Evolutionary conservation across 2,888 invertebrate genomes (phyloP).

Genomic region (Eledona agricola): DNA sequence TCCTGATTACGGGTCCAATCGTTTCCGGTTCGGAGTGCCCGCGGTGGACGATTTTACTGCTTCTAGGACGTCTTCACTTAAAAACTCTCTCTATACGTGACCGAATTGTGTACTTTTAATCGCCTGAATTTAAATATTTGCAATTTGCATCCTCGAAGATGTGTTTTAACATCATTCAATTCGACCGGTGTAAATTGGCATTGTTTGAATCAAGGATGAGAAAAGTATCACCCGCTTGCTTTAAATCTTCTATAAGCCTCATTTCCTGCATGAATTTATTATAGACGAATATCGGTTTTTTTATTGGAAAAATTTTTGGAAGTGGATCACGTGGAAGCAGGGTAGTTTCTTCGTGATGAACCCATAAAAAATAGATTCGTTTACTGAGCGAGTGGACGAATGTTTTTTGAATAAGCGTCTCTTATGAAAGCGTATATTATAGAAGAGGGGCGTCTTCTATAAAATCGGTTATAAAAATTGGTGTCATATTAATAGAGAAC

Average conservation of each 20-base stretch:
- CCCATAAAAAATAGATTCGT: too few relatives aligned
- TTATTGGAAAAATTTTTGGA: conserved; percentile 6
- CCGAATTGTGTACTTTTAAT: not conserved
- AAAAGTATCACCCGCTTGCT: conserved; percentile 20
- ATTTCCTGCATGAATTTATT: conserved; percentile 29
- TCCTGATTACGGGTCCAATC: conserved; percentile 56
- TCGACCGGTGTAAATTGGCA: conserved; percentile 46
- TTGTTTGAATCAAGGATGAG: conserved; percentile 47
- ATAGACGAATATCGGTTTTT: conserved; percentile 16
- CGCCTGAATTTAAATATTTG: conserved; percentile 5
- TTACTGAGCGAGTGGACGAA: too few relatives aligned
- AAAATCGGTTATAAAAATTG: too few relatives aligned
- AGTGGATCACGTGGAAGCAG: too few relatives aligned
- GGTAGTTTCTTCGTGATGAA: too few relatives aligned
- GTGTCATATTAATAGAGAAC: too few relatives aligned
- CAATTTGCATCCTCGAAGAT: conserved; percentile 22
- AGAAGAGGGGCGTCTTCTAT: too few relatives aligned
- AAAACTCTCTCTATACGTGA: not conserved
- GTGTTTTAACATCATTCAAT: conserved; percentile 37
- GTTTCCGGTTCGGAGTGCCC: conserved; percentile 31
- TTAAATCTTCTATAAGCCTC: conserved; percentile 29
- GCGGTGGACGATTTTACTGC: conserved; percentile 26
- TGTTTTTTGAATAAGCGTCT: too few relatives aligned
- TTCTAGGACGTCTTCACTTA: conserved; percentile 11
- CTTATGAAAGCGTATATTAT: too few relatives aligned